phyloP scores from a whole-genome alignment of 1,140 invertebrate genomes.

The Pissodes strobi region DNA sequence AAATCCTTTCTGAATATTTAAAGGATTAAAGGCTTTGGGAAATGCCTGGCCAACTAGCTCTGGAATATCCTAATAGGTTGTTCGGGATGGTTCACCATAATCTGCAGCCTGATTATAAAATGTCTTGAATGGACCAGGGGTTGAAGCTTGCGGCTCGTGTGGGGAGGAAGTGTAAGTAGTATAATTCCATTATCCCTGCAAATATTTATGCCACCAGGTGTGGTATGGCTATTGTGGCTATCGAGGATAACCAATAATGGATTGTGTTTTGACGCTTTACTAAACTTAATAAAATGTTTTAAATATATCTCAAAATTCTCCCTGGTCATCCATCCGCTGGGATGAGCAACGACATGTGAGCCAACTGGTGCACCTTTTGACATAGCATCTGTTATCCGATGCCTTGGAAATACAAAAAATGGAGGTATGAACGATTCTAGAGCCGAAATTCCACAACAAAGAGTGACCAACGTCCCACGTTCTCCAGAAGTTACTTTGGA shows the following conservation, averaged over 20 bases:
- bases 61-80: conserved; percentile 13
- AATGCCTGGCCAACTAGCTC: conserved; percentile 23
- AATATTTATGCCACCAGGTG: too few species aligned
- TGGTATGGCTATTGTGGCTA: too few species aligned
- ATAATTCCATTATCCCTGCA: too few species aligned
- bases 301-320: too few species aligned
- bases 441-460: conserved; percentile 47
- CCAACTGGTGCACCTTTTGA: conserved; percentile 48
- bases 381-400: conserved; percentile 52
- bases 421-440: conserved; percentile 49
- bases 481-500: conserved; percentile 14
- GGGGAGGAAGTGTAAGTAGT: too few species aligned
- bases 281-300: too few species aligned
- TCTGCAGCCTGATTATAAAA: too few species aligned
- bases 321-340: conserved; percentile 60
- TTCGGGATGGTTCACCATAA: too few species aligned
- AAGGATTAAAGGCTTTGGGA: conserved; percentile 22
- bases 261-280: too few species aligned
- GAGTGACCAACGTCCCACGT: conserved; percentile 50
- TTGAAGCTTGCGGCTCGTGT: too few species aligned
- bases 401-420: conserved; percentile 52
- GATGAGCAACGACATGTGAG: conserved; percentile 53
- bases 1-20: conserved; percentile 26
- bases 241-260: too few species aligned
- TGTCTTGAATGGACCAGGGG: too few species aligned